phyloP scores from a whole-genome alignment of 2,888 invertebrate species.

The Marronus borbonicus region DNA sequence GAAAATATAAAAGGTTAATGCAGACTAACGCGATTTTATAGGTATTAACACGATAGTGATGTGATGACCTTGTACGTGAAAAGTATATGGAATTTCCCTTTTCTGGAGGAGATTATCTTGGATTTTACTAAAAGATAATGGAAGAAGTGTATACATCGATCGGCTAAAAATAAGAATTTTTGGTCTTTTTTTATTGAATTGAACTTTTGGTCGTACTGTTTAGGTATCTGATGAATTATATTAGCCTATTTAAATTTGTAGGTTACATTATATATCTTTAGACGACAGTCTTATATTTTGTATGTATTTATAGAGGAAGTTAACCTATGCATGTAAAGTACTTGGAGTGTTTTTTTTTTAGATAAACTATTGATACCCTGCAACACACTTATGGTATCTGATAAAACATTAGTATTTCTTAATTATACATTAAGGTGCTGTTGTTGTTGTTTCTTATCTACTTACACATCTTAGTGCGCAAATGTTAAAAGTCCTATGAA shows the following conservation, averaged over 20 bases:
- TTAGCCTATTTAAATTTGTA: slow-evolving; percentile 10
- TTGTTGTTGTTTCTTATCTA: too few relatives aligned
- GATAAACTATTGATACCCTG: slow-evolving; percentile 8
- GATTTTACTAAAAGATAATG: too few relatives aligned
- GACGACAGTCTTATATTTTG: slow-evolving; percentile 35
- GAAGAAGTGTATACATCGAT: too few relatives aligned
- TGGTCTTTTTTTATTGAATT: not conserved
- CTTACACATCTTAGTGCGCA: too few relatives aligned
- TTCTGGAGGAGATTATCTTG: not conserved
- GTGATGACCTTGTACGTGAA: not conserved
- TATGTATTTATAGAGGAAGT: slow-evolving; percentile 19
- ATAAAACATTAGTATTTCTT: too few relatives aligned
- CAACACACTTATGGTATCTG: slow-evolving; percentile 4
- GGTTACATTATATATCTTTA: slow-evolving; percentile 5
- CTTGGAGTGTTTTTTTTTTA: not conserved
- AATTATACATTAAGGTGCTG: too few relatives aligned
- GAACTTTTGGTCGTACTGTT: not conserved
- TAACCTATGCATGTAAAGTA: slow-evolving; percentile 26
- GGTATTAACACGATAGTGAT: not conserved
- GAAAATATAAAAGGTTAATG: not conserved
- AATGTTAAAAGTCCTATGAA: too few relatives aligned
- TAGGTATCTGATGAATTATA: not conserved
- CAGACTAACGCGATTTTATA: not conserved
- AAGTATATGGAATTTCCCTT: slow-evolving; percentile 11
- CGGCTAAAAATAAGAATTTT: not conserved